Evolutionary conservation across 2,888 invertebrate genomes (phyloP), one percentile per base, ranked within the genome.

Genomic region (Psococerastis gibbosa): DNA sequence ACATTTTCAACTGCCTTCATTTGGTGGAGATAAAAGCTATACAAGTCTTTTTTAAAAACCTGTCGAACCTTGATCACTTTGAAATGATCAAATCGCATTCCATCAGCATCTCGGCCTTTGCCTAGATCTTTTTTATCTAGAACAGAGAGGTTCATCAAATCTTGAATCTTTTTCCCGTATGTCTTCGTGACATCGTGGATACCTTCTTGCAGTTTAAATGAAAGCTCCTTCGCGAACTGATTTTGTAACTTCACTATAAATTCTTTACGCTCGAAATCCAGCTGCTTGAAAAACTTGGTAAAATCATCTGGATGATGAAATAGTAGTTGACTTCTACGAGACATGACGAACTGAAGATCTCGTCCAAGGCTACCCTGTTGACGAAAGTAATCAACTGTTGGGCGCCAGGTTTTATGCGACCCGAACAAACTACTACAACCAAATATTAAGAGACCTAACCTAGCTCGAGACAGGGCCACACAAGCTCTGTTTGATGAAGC

Each of bases 181-280:
- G 9, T n/a, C 31, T 9, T n/a, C 9, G 31, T 31, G n/a, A 31
- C 31, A n/a, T 31, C 31, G n/a, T 31, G 31, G n/a, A 31, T 31
- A 31, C 31, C 31, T 11, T 9, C 9, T n/a, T n/a, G n/a, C n/a
- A n/a, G n/a, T n/a, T 31, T 31, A n/a, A 31, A 31, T 11, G 31
- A n/a, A 31, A 31, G 31, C 31, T 31, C 31, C 31, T 31, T 31
- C n/a, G 31, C 31, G 31, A 31, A n/a, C 31, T 31, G 31, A 31
- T 31, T 31, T 9, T 31, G 31, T 9, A 31, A 11, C n/a, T 31
- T 31, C 9, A 31, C 9, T n/a, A 11, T 31, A 9, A 31, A 11
- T 11, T 9, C n/a, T n/a, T 31, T n/a, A n/a, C n/a, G 9, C n/a
- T n/a, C n/a, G 31, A 31, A n/a, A 11, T 9, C 9, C n/a, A 31